Evolutionary conservation across 2,888 invertebrate genomes (phyloP), one percentile per base, ranked within the genome.

Genomic region (Hirtodrosophila alboralis): DNA sequence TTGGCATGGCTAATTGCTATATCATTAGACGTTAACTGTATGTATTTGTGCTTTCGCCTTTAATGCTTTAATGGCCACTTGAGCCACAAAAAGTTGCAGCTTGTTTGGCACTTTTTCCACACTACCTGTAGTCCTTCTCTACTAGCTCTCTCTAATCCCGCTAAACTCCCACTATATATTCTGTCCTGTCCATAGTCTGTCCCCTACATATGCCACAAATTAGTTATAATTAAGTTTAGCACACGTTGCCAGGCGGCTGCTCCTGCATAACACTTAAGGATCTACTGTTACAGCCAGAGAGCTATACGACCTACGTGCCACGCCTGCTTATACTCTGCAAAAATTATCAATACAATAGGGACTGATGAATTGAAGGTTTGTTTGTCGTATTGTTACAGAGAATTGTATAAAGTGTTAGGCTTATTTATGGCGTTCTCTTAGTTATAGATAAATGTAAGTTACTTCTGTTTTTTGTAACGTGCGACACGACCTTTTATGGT

Each of bases 181-280:
- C 2, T 7, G 6, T 14, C 12, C 28, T 38, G 33, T 14, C 28
- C 31, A 31, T 27, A 36, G 47, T 37, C 16, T 52, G 34, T 28
- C 44, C 28, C 44, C 43, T 51, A 75, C 79, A 79, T 83, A 79
- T 83, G 79, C 83, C 76, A 41, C 84, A 79, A 79, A 79, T 79
- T 79, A 83, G 79, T 83, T 80, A 83, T 83, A 80, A 80, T 80
- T 80, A 83, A 80, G 79, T 80, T 76, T 67, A 66, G 83, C 76
- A 73, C 77, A 80, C 71, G 77, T 66, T 69, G 64, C 65, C 65
- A 56, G 59, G 54, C 68, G 47, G 37, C 52, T 33, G 51, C 57
- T 60, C 40, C 57, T 65, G 76, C 65, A 63, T 62, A 75, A 73
- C 75, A 73, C 76, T 75, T 75, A 75, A 75, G 76, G 33, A 63